phyloP scores from a whole-genome alignment of 2,888 invertebrate genomes.

The Terebella lapidaria region DNA sequence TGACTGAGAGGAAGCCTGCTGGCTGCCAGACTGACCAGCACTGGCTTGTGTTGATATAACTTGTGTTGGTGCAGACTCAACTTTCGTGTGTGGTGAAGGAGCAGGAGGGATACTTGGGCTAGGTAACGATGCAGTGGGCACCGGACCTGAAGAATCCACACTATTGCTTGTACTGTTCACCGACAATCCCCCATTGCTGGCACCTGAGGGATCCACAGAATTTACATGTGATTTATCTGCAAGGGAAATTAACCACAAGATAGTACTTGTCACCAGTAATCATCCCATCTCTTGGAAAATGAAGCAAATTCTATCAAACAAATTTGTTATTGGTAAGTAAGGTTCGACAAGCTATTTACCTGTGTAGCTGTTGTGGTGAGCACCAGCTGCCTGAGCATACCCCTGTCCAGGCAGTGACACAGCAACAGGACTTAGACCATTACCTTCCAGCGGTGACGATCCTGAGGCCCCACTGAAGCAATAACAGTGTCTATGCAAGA shows the following conservation, averaged over 20 bases:
- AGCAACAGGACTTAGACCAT: conserved; percentile 27
- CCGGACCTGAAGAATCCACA: background rate
- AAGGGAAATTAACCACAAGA: conserved; percentile 14
- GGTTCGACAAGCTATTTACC: too few species aligned
- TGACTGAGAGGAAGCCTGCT: background rate
- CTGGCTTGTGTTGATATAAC: background rate
- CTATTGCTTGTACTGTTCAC: background rate
- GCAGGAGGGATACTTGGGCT: background rate
- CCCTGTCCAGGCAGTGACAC: conserved; percentile 18
- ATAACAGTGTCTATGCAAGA: too few species aligned
- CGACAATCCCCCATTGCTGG: conserved; percentile 10
- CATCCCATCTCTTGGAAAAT: too few species aligned
- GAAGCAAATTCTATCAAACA: background rate
- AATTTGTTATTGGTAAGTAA: background rate
- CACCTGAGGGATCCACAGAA: conserved; percentile 39
- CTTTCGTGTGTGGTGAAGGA: background rate
- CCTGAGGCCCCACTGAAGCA: conserved; percentile 1
- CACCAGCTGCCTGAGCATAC: conserved; percentile 25
- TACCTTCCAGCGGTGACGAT: conserved; percentile 14
- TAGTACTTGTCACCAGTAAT: too few species aligned
- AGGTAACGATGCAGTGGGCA: background rate
- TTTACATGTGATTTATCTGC: conserved; percentile 42
- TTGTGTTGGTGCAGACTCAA: background rate
- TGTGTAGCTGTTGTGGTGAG: conserved; percentile 14
- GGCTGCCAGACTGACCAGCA: background rate